Percentiles rank a stretch among this genome's conserved stretches.
These are phyloP conservation scores for Amaurobius ferox DNA, from an alignment of 2,888 invertebrate species.

Conservation along the genomic window DNA sequence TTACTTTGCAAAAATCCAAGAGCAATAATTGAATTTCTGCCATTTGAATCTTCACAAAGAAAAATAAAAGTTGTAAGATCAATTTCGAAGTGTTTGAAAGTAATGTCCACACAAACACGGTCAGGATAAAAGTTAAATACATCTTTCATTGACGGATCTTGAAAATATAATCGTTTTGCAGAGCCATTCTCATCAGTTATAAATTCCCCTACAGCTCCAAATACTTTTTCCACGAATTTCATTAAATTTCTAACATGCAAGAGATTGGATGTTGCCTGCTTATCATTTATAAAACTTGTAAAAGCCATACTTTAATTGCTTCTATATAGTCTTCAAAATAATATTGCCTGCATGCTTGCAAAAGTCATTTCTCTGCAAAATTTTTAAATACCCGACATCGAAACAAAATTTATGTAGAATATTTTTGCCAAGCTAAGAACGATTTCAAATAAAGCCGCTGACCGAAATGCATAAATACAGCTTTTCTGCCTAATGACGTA, in stretches of 20 bases:
- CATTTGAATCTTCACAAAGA: slow-evolving; percentile 55
- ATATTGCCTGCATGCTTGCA: no score
- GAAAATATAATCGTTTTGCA: slow-evolving; percentile 41
- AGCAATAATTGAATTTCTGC: slow-evolving; percentile 27
- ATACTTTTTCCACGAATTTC: slow-evolving; percentile 26
- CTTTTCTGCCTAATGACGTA: no score
- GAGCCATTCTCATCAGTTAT: slow-evolving; percentile 8
- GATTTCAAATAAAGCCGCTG: no score
- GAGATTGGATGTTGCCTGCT: no score
- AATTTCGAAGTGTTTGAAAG: slow-evolving; percentile 15
- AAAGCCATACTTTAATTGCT: no score
- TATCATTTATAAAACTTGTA: no score
- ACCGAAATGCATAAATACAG: no score
- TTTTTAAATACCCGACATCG: no score
- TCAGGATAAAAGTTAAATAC: slow-evolving; percentile 59
- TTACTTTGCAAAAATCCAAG: slow-evolving; percentile 29
- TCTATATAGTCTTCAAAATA: no score
- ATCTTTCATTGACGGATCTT: slow-evolving; percentile 60
- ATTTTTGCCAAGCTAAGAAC: no score
- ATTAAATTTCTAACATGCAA: background rate
- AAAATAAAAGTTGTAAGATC: slow-evolving; percentile 38
- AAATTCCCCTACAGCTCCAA: slow-evolving; percentile 38
- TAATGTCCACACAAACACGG: slow-evolving; percentile 41
- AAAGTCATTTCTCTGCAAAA: no score
- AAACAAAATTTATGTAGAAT: no score